Evolutionary conservation across 1,140 invertebrate genomes (phyloP).

Genomic region (Harpegnathos saltator): DNA sequence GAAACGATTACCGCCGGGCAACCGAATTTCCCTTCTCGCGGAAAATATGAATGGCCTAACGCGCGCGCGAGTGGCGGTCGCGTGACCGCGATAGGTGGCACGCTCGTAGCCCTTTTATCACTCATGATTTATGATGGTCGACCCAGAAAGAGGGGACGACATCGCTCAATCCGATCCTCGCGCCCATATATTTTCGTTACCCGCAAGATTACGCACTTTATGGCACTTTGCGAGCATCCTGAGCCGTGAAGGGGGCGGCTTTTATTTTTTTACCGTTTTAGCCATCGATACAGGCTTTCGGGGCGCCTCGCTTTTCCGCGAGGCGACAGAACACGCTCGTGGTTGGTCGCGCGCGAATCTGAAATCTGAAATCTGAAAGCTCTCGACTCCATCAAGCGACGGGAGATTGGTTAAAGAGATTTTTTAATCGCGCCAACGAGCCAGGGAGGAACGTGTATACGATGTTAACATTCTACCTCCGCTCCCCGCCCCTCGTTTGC

Average conservation of each 20-base stretch:
- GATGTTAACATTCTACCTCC: background rate
- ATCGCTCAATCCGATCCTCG: constrained; percentile 46
- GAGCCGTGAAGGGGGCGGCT: background rate
- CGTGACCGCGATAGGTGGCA: constrained; percentile 25
- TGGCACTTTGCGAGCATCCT: constrained; percentile 25
- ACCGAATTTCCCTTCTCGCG: constrained; percentile 14
- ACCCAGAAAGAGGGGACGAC: constrained; percentile 38
- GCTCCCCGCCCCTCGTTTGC: too few relatives aligned
- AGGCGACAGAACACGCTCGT: constrained; percentile 2
- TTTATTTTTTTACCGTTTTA: constrained; percentile 35
- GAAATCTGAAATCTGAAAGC: background rate
- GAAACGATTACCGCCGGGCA: constrained; percentile 28
- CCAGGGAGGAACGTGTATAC: too few relatives aligned
- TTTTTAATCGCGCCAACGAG: background rate
- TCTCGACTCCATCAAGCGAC: constrained; percentile 15
- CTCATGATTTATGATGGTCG: constrained; percentile 46
- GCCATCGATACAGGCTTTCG: constrained; percentile 15
- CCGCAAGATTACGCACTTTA: constrained; percentile 42
- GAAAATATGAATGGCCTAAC: constrained; percentile 48
- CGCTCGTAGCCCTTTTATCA: constrained; percentile 32
- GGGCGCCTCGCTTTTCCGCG: background rate
- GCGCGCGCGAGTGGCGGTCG: background rate
- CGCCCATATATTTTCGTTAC: constrained; percentile 48
- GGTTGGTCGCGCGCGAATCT: constrained; percentile 7
- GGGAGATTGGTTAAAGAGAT: background rate